A percentile compares a stretch with the other conserved stretches of the same genome.
Evolutionary conservation across 2,888 invertebrate genomes (phyloP).

Genomic region (Hetaerina titia): DNA sequence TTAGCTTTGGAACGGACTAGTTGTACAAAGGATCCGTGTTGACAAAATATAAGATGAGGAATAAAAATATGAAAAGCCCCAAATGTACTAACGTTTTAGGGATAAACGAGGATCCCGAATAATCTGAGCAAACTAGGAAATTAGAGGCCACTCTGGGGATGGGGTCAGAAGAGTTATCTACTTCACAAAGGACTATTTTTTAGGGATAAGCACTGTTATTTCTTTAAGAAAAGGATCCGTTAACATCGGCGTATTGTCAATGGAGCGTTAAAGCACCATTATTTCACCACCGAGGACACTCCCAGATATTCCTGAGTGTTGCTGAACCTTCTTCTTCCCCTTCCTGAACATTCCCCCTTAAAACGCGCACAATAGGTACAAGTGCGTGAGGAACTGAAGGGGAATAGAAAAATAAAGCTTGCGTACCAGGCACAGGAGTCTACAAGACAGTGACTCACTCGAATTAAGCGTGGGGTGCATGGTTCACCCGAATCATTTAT

Average conservation of each 20-base stretch:
- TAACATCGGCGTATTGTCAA: background rate
- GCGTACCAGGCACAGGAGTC: slow-evolving; percentile 21
- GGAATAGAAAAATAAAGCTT: background rate
- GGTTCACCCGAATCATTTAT: background rate
- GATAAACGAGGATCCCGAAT: background rate
- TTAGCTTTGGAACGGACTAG: too few relatives aligned
- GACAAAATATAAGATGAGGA: too few relatives aligned
- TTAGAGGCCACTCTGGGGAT: background rate
- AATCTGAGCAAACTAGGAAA: background rate
- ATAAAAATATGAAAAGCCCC: too few relatives aligned
- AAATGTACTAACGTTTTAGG: too few relatives aligned
- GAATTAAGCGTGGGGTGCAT: background rate
- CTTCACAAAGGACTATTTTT: background rate
- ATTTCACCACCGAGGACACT: background rate
- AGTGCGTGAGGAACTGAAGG: slow-evolving; percentile 20
- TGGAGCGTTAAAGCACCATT: background rate
- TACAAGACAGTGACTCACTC: slow-evolving; percentile 2
- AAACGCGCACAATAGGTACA: background rate
- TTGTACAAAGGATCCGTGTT: too few relatives aligned
- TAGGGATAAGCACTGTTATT: background rate
- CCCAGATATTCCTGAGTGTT: background rate
- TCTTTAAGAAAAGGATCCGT: background rate
- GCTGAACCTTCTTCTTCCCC: background rate
- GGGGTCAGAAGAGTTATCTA: background rate
- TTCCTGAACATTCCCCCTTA: background rate